Evolutionary conservation across 2,113 vertebrate species (phyloP).

Genomic region (Apteryx owenii): DNA sequence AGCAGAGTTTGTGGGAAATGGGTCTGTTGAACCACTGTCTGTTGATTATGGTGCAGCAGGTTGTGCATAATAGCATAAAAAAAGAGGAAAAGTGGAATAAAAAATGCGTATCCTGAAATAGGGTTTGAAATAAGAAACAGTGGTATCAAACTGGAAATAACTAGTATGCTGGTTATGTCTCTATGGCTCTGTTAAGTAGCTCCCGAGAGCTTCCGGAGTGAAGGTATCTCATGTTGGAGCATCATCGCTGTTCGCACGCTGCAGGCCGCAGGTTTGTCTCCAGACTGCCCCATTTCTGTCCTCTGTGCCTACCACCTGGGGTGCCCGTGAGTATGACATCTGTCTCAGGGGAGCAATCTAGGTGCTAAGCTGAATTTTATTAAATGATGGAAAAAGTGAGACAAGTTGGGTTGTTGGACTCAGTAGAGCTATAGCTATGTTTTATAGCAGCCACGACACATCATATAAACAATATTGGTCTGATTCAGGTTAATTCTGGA

Average conservation of each 20-base stretch:
- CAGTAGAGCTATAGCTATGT: background rate
- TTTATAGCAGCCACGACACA: background rate
- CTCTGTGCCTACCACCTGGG: rapidly evolving
- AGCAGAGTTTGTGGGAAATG: background rate
- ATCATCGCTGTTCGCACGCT: background rate
- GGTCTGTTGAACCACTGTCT: background rate
- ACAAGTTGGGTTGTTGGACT: background rate
- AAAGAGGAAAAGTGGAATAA: background rate
- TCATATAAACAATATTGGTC: background rate
- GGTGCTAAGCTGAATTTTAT: background rate
- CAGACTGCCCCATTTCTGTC: background rate
- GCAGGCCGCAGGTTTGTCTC: background rate
- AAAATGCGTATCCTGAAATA: background rate
- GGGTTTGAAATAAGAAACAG: background rate
- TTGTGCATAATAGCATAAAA: background rate
- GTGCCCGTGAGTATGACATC: too few species aligned
- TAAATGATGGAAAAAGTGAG: background rate
- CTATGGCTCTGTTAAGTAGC: too few species aligned
- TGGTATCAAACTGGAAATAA: background rate
- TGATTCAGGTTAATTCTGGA: background rate
- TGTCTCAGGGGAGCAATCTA: background rate
- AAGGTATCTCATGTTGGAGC: background rate
- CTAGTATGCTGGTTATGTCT: too few species aligned
- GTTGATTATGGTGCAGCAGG: background rate
- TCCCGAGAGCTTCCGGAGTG: rapidly evolving